These are phyloP conservation scores for Triplophysa dalaica DNA, from an alignment of 2,113 vertebrate species.

Conservation along the genomic window DNA sequence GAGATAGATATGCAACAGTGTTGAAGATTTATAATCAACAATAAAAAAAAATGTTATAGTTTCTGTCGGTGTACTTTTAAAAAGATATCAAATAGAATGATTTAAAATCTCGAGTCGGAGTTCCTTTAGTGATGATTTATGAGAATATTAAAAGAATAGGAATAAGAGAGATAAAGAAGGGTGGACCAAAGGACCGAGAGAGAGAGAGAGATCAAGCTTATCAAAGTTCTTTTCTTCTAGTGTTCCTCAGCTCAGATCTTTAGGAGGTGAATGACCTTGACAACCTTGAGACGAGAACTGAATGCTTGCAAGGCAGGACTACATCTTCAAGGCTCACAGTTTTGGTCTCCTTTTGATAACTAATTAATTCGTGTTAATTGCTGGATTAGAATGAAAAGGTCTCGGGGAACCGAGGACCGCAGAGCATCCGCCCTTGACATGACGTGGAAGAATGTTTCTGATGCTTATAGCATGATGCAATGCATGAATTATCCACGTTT, in stretches of 20 bases:
- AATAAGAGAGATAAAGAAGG: conserved; percentile 25
- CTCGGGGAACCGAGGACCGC: conserved; percentile 57
- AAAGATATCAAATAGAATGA: too few relatives aligned
- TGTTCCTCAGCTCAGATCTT: conserved; percentile 63
- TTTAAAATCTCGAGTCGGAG: too few relatives aligned
- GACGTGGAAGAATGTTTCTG: background rate
- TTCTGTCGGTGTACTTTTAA: too few relatives aligned
- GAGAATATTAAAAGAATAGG: too few relatives aligned
- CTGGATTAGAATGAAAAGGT: conserved; percentile 68
- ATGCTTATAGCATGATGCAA: background rate
- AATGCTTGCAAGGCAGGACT: conserved; percentile 73
- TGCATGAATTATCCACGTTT: background rate
- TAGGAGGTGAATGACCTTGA: conserved; percentile 65
- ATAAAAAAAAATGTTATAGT: too few relatives aligned
- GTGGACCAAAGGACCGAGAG: conserved; percentile 9
- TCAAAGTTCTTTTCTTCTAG: conserved; percentile 64
- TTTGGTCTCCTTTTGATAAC: conserved; percentile 66
- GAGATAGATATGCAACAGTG: background rate
- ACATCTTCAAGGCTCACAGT: conserved; percentile 67
- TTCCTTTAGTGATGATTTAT: too few relatives aligned
- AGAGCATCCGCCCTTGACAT: conserved; percentile 44
- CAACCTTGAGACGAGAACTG: conserved; percentile 68
- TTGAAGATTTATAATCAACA: too few relatives aligned
- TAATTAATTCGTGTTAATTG: conserved; percentile 75
- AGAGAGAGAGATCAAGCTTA: conserved; percentile 34